phyloP scores from a whole-genome alignment of 2,113 vertebrate species.

The Channa maculata region DNA sequence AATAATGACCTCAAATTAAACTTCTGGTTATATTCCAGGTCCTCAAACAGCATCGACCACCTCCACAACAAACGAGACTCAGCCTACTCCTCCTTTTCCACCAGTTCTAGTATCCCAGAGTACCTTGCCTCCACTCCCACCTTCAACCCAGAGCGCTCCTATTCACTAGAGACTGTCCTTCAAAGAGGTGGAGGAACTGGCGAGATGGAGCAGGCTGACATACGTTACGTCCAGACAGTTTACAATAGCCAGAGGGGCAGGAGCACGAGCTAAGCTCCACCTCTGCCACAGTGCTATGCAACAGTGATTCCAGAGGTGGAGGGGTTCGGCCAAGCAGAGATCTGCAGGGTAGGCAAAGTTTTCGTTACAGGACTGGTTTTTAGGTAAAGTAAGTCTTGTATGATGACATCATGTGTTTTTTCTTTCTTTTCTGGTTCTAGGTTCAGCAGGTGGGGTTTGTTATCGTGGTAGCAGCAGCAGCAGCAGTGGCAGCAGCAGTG shows the following conservation, averaged over 20 bases:
- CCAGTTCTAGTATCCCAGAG: slow-evolving; percentile 93
- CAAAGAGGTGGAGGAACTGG: slow-evolving; percentile 73
- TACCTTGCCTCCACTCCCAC: slow-evolving; percentile 81
- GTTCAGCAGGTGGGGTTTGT: slow-evolving; percentile 59
- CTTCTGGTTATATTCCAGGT: slow-evolving; percentile 81
- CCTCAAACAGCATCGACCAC: slow-evolving; percentile 94
- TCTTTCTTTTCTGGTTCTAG: background rate
- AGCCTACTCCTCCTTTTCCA: slow-evolving; percentile 96
- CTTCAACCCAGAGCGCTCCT: slow-evolving; percentile 85
- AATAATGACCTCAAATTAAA: background rate
- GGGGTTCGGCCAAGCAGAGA: slow-evolving; percentile 26
- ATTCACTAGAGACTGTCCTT: slow-evolving; percentile 83
- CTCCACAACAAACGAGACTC: slow-evolving; percentile 97
- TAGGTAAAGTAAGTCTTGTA: background rate
- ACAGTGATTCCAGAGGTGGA: slow-evolving; percentile 26
- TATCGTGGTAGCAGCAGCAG: slow-evolving; percentile 65
- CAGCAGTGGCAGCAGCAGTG: slow-evolving; percentile 32
- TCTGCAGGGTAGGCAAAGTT: slow-evolving; percentile 53
- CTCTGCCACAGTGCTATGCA: slow-evolving; percentile 34
- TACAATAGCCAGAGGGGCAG: slow-evolving; percentile 82
- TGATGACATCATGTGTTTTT: background rate
- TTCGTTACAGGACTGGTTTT: background rate
- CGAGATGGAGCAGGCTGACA: slow-evolving; percentile 89
- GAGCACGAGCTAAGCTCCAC: slow-evolving; percentile 55
- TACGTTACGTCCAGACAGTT: slow-evolving; percentile 87